phyloP scores from a whole-genome alignment of 2,797 vertebrate genomes.

The Megaceryle alcyon region DNA sequence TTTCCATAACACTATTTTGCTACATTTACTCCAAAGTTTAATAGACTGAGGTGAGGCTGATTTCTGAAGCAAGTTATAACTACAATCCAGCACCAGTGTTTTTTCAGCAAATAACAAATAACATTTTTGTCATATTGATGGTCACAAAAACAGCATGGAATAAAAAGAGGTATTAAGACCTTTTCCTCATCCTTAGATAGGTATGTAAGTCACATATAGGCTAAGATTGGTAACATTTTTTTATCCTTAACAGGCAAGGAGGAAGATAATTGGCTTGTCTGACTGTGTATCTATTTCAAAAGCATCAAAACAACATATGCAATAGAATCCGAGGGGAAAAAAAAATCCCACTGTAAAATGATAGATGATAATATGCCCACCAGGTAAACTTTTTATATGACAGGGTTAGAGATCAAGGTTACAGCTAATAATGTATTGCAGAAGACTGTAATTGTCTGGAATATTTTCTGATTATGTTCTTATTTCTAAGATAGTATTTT shows the following conservation, averaged over 20 bases:
- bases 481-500: conserved; percentile 37
- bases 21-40: conserved; percentile 14
- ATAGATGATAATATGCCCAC: conserved; percentile 23
- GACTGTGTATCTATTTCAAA: conserved; percentile 25
- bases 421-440: neutral
- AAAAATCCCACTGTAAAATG: conserved; percentile 6
- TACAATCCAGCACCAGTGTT: conserved; percentile 16
- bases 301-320: conserved; percentile 35
- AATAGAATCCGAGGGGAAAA: neutral
- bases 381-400: conserved; percentile 24
- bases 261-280: conserved; percentile 49
- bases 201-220: conserved; percentile 47
- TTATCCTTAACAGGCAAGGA: conserved; percentile 58
- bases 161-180: conserved; percentile 60
- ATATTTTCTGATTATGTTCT: conserved; percentile 42
- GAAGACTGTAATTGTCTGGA: conserved; percentile 15
- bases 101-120: conserved; percentile 66
- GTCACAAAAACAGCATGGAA: conserved; percentile 34
- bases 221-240: conserved; percentile 55
- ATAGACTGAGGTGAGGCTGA: conserved; percentile 13
- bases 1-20: conserved; percentile 21
- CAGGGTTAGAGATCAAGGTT: conserved; percentile 22
- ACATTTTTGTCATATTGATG: conserved; percentile 19
- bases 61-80: conserved; percentile 42
- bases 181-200: conserved; percentile 7